Base-by-base conservation (phyloP, 2,797 vertebrate genomes). In the Esox lucius region DNA sequence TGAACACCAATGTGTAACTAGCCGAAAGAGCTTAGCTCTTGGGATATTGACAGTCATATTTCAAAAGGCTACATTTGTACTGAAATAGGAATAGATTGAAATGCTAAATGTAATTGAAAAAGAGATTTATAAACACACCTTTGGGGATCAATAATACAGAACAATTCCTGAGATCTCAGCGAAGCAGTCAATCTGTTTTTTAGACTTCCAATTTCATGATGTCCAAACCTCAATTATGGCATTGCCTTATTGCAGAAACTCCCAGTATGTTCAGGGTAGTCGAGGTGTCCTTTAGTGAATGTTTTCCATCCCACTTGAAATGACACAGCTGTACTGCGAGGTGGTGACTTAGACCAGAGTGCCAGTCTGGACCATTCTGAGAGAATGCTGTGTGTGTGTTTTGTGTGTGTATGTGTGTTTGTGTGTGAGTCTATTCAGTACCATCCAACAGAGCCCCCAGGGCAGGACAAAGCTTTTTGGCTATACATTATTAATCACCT, bases 401-500 rank as follows among this genome's bases (percentile, higher is more conserved):
- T 22, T 22, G 70, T 61, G 70, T 61, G 51, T 39, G 78, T 42
- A 71, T 76, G 51, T 78, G 33, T 61, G 2, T 74, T 69, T 71
- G 81, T 46, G 42, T 46, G 42, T 46, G 42, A 46, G 42, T 46
- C 42, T 46, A 46, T 46, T 46, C 42, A 46, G 74, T 51, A 62
- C 42, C 74, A 74, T 85, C 87, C 82, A 88, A 67, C 66, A 68
- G 53, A 78, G 74, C 75, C 73, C 77, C 61, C 65, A 65, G 82
- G 86, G 84, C 76, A 80, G 82, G 88, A 84, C 70, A 3, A 62
- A 65, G 68, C 71, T 84, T 79, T 71, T 82, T 73, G 53, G 78
- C 64, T 56, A 85, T 93, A 62, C 89, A 92, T 91, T 88, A 90
- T 93, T 90, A 62, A 92, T 86, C 1, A 0, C 31, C 15, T 22